phyloP scores from a whole-genome alignment of 2,113 vertebrate genomes.

The Anhinga rufa region DNA sequence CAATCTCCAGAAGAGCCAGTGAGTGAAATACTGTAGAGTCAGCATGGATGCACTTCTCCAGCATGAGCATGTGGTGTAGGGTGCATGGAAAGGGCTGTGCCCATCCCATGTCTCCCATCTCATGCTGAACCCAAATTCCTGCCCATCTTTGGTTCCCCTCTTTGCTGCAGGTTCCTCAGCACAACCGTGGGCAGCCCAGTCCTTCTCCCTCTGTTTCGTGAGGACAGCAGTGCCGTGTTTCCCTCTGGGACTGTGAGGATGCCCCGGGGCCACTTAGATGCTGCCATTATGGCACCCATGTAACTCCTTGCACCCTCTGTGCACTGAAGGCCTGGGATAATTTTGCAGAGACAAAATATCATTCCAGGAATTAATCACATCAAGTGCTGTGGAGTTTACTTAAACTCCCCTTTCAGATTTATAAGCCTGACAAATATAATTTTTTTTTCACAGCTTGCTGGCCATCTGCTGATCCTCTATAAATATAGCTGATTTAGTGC shows the following conservation, averaged over 20 bases:
- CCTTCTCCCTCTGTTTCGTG: not conserved
- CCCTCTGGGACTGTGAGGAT: not conserved
- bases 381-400: not conserved
- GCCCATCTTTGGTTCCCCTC: not conserved
- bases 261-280: not conserved
- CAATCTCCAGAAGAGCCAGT: not conserved
- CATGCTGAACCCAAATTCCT: not conserved
- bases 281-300: not conserved
- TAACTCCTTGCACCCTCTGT: not conserved
- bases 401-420: slow-evolving; percentile 2
- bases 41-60: not conserved
- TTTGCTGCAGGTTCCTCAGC: not conserved
- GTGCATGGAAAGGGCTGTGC: not conserved
- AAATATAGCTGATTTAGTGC: slow-evolving; percentile 19
- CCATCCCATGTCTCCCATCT: not conserved
- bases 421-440: not conserved
- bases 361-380: not conserved
- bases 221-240: not conserved
- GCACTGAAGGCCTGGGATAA: not conserved
- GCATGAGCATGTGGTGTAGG: not conserved
- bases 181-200: not conserved
- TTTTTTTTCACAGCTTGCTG: slow-evolving; percentile 29
- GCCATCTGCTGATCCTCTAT: slow-evolving; percentile 47
- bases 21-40: not conserved
- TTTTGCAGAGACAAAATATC: not conserved